Base-by-base conservation (phyloP, 2,797 vertebrate species). In the Megaceryle alcyon region DNA sequence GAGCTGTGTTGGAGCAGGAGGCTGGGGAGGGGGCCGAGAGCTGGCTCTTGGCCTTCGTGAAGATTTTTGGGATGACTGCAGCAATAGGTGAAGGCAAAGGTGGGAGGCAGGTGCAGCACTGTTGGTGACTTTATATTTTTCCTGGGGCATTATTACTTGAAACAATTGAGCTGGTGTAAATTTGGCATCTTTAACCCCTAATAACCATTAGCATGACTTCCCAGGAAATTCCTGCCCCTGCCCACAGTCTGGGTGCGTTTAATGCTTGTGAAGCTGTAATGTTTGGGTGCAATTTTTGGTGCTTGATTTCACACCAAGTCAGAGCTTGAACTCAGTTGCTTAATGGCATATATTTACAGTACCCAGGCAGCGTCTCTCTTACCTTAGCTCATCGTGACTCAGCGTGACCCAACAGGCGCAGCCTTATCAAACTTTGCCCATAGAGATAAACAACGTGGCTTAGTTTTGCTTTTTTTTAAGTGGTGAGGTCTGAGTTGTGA, bases 361-460 rank as follows among this genome's bases (percentile, higher is more conserved):
- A 60, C 23, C 17, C 18, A 31, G 39, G 25, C 73, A 54, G 29
- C 28, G 44, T 59, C 59, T 86, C 49, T 49, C 78, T 54, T 56
- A 26, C 70, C 77, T 54, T 54, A 43, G 54, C n/a, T 96, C 91
- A 91, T 43, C 6, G 4, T 97, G 96, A 97, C 75, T 96, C 94
- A 96, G 93, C 92, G 33, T 2, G 8, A 82, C 59, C 63, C 35
- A 12, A 10, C 56, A 64, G 61, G 65, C 48, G 56, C 48, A 54
- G 66, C 63, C 71, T 65, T 92, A 83, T 94, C 92, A 76, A 31
- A 26, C 54, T 57, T 71, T 9, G 72, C 76, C 70, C 86, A 46
- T 26, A 41, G 54, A 64, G 70, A 92, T 76, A 12, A 95, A 44
- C 20, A 6, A 41, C 63, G 43, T 28, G 33, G 43, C 70, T 83